Conservation (phyloP, 1,140 invertebrate genomes). For the Holcopasites calliopsidis region DNA sequence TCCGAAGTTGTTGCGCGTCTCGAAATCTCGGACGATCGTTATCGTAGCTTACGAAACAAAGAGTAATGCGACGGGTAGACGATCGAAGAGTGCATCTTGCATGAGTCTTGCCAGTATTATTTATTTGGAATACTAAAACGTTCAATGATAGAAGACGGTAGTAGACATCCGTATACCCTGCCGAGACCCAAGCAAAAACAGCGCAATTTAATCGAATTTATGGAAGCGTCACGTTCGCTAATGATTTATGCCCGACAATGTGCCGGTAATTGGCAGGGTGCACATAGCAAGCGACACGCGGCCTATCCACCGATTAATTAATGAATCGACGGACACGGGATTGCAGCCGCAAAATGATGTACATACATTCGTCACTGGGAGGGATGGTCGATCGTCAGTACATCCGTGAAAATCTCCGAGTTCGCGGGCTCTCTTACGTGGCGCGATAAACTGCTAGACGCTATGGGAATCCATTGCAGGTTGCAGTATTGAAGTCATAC, state of each 20-base stretch:
- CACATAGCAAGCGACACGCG: slow-evolving; percentile 44
- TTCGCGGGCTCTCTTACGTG: too few relatives aligned
- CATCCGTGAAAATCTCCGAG: not conserved
- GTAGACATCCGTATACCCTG: slow-evolving; percentile 9
- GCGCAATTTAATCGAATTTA: slow-evolving; percentile 65
- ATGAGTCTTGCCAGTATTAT: too few relatives aligned
- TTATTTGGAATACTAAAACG: not conserved
- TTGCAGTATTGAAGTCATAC: too few relatives aligned
- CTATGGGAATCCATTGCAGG: too few relatives aligned
- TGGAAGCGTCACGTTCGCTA: slow-evolving; percentile 63
- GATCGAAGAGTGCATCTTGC: too few relatives aligned
- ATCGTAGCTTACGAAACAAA: too few relatives aligned
- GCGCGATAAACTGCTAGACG: not conserved
- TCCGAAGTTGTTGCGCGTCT: too few relatives aligned
- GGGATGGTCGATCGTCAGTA: slow-evolving; percentile 46
- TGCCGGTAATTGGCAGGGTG: slow-evolving; percentile 61
- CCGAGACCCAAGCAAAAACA: slow-evolving; percentile 50
- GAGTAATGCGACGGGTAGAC: too few relatives aligned
- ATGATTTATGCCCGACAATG: slow-evolving; percentile 67
- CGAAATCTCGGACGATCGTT: too few relatives aligned
- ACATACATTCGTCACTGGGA: slow-evolving; percentile 61
- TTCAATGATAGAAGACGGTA: not conserved
- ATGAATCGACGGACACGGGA: slow-evolving; percentile 65
- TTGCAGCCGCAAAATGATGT: slow-evolving; percentile 62
- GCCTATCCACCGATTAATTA: slow-evolving; percentile 62